These are phyloP conservation scores for Silurus meridionalis DNA, from an alignment of 2,113 vertebrate genomes.

Conservation along the genomic window DNA sequence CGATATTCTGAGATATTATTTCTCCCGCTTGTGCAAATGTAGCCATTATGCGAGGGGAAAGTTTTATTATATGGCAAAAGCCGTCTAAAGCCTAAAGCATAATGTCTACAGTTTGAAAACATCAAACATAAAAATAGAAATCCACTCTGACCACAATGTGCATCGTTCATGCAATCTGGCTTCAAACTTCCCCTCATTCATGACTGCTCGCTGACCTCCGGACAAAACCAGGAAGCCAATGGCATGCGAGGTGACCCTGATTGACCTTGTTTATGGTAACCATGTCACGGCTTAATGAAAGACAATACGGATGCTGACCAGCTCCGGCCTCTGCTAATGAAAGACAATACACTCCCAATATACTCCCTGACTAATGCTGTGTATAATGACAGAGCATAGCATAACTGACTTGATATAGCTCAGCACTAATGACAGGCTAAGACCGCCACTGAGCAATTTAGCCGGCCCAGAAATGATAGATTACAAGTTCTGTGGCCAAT, in stretches of 20 bases:
- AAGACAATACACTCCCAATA: slow-evolving; percentile 25
- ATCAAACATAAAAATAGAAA: neutral
- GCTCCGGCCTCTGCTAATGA: slow-evolving; percentile 27
- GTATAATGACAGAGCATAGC: slow-evolving; percentile 32
- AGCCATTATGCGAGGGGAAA: neutral
- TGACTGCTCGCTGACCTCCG: slow-evolving; percentile 9
- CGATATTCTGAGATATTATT: slow-evolving; percentile 8
- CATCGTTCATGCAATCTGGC: neutral
- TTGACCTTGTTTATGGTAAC: slow-evolving; percentile 32
- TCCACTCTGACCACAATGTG: neutral
- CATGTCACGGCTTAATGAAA: slow-evolving; percentile 39
- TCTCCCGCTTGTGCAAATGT: slow-evolving; percentile 1
- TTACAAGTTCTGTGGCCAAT: slow-evolving; percentile 7
- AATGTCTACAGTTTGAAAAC: neutral
- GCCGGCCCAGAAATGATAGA: slow-evolving; percentile 23
- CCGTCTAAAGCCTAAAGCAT: neutral
- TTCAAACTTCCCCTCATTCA: slow-evolving; percentile 10
- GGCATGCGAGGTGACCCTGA: slow-evolving; percentile 21
- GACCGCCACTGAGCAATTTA: slow-evolving; percentile 10
- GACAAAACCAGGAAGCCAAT: slow-evolving; percentile 41
- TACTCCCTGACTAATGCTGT: slow-evolving; percentile 12
- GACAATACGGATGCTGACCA: slow-evolving; percentile 42
- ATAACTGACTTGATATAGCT: slow-evolving; percentile 27
- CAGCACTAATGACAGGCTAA: slow-evolving; percentile 31
- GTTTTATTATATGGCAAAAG: neutral